Percentiles rank a stretch among this genome's conserved stretches.
Evolutionary conservation across 2,888 invertebrate species (phyloP).

Genomic region (Dynastes hyllus): DNA sequence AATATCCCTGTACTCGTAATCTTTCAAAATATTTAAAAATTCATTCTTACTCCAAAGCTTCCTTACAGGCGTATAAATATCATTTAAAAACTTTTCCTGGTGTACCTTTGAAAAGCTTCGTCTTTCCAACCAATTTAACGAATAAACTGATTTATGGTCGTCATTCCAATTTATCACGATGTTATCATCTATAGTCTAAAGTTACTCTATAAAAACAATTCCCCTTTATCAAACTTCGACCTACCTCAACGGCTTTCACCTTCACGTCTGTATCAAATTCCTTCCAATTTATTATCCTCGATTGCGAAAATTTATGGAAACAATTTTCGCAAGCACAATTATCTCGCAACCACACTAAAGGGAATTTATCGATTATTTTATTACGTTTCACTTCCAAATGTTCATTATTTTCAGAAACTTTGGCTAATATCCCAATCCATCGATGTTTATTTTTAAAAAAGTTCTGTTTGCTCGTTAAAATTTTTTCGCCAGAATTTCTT

Average conservation of each 20-base stretch:
- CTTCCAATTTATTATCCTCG: constrained; percentile 77
- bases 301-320: constrained; percentile 76
- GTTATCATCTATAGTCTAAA: constrained; percentile 52
- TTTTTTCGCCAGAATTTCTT: background rate
- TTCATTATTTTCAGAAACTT: constrained; percentile 51
- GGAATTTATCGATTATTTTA: constrained; percentile 70
- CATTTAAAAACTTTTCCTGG: constrained; percentile 72
- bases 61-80: constrained; percentile 74
- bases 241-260: constrained; percentile 67
- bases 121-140: constrained; percentile 75
- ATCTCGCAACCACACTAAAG: constrained; percentile 82
- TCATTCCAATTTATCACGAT: constrained; percentile 78
- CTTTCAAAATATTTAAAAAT: constrained; percentile 72
- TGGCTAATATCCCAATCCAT: constrained; percentile 37
- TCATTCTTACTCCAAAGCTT: constrained; percentile 74
- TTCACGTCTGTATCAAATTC: constrained; percentile 74
- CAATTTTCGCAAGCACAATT: constrained; percentile 82
- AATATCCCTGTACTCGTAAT: constrained; percentile 74
- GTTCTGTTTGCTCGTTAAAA: constrained; percentile 5
- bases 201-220: background rate
- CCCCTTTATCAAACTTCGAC: constrained; percentile 5
- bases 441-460: background rate
- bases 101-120: constrained; percentile 74
- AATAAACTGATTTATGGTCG: constrained; percentile 75
- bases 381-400: constrained; percentile 53